Base-by-base conservation (phyloP, 1,140 invertebrate genomes). In the Choristoneura fumiferana region DNA sequence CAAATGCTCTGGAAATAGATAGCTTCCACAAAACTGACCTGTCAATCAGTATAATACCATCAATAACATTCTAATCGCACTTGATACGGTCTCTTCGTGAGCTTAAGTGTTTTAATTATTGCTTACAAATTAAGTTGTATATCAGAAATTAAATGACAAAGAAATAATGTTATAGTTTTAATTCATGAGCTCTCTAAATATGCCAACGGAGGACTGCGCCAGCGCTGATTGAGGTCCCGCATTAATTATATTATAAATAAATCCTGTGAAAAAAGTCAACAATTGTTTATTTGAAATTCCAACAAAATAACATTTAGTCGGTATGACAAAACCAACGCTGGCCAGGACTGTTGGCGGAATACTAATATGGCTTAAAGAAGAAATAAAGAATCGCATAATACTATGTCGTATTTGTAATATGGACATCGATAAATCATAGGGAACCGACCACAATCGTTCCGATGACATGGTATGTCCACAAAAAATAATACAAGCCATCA, bases 341-440 rank as follows among this genome's bases (percentile, higher is more conserved):
- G 71, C 67, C 78, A 79, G 75, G 66, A 75, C 81, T 85, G 83
- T 84, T 84, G 78, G 77, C 78, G 66, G 83, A 84, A 88, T 88
- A 88, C 85, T 88, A 88, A 88, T 88, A 86, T 81, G 78, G 67
- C 71, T 81, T 88, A 84, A 88, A 86, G 81, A 88, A 86, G 83
- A 88, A 88, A 86, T 85, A 86, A 86, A 86, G 83, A 81, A 76
- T 79, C 73, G 80, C 70, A 86, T 86, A 86, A 84, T 84, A 73
- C 76, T 84, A 78, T 87, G 81, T 86, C 79, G 83, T 84, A 88
- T 88, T 88, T 85, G 81, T 85, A 85, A 85, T 85, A 84, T 83
- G 83, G 79, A 80, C 83, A 75, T 78, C 83, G 73, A 86, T 88
- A 88, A 84, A 86, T 88, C 85, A 88, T 88, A 88, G 85, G 76